These are phyloP conservation scores for Ariolimax columbianus DNA, from an alignment of 2,888 invertebrate genomes.

Conservation along the genomic window DNA sequence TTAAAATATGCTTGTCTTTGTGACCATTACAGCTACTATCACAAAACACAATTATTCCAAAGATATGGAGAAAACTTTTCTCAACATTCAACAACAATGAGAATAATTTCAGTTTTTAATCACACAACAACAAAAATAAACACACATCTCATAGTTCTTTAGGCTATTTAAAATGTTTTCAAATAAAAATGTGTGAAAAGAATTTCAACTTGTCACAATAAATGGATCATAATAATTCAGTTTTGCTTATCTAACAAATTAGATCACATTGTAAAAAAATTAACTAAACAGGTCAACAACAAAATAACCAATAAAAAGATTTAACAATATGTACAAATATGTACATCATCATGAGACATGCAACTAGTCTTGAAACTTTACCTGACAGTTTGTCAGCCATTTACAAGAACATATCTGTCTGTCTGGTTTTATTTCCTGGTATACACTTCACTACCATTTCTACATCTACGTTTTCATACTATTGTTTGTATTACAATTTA, in stretches of 20 bases:
- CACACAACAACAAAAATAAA: background rate
- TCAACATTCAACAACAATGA: background rate
- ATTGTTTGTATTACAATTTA: too few relatives aligned
- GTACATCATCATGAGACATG: background rate
- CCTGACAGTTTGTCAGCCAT: background rate
- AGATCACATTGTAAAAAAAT: background rate
- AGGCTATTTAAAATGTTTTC: background rate
- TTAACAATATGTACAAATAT: conserved; percentile 1
- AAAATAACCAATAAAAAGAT: conserved; percentile 4
- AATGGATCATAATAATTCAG: background rate
- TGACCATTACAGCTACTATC: too few relatives aligned
- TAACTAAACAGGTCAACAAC: background rate
- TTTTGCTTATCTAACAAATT: background rate
- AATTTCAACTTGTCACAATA: background rate
- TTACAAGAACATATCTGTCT: background rate
- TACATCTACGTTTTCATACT: background rate
- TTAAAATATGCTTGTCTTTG: too few relatives aligned
- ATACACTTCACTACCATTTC: background rate
- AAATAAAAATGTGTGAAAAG: background rate
- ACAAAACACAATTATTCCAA: too few relatives aligned
- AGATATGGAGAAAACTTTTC: background rate
- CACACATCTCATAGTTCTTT: background rate
- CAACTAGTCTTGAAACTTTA: background rate
- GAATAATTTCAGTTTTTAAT: background rate
- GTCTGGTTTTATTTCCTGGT: background rate